phyloP scores from a whole-genome alignment of 2,113 vertebrate species.

The Sorex araneus region DNA sequence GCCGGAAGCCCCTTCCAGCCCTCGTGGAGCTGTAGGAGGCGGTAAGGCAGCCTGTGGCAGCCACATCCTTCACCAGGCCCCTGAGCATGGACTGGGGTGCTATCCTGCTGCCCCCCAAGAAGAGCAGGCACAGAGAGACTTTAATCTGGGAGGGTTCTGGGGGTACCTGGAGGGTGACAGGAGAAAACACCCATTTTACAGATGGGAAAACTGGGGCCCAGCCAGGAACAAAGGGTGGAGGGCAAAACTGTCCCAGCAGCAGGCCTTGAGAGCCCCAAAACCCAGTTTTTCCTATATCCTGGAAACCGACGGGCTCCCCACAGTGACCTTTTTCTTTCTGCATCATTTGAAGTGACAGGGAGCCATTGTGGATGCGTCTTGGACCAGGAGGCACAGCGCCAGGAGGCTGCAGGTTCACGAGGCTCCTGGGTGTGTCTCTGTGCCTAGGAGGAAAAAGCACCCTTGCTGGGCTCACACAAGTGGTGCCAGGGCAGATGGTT shows the following conservation, averaged over 20 bases:
- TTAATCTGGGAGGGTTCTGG: background rate
- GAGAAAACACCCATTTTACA: background rate
- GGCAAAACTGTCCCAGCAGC: fast-evolving
- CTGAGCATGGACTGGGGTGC: background rate
- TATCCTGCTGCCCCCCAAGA: background rate
- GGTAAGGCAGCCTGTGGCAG: conserved; percentile 68
- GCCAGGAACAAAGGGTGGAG: background rate
- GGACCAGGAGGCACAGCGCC: background rate
- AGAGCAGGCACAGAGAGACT: background rate
- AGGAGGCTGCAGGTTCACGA: fast-evolving
- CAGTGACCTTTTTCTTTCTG: background rate
- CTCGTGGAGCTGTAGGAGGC: conserved; percentile 22
- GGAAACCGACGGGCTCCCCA: background rate
- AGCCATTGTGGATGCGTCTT: background rate
- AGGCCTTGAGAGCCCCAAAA: fast-evolving
- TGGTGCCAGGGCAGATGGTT: background rate
- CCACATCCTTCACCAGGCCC: background rate
- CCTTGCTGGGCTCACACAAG: background rate
- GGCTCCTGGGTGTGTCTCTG: fast-evolving
- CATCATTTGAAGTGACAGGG: background rate
- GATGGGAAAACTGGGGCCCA: background rate
- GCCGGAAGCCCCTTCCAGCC: conserved; percentile 14
- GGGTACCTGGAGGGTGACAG: background rate
- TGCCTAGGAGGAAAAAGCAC: background rate
- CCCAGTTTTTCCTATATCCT: background rate